A percentile compares a stretch with the other conserved stretches of the same genome.
phyloP scores from a whole-genome alignment of 2,113 vertebrate species.

The Oryzias woworae region DNA sequence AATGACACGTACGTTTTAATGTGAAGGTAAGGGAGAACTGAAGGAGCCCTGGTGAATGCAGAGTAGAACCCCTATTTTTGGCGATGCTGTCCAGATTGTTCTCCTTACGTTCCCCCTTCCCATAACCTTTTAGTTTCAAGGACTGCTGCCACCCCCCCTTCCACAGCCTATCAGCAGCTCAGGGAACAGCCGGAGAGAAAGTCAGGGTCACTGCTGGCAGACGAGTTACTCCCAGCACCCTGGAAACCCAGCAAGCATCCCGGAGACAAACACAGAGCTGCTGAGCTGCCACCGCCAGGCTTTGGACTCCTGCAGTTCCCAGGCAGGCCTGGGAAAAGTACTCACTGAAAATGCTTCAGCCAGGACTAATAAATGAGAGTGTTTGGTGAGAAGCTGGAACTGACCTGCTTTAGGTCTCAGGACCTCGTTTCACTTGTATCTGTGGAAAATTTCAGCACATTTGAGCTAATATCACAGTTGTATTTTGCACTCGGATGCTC shows the following conservation, averaged over 20 bases:
- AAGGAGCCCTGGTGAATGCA: slow-evolving; percentile 25
- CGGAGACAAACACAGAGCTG: slow-evolving; percentile 64
- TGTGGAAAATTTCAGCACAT: too few relatives aligned
- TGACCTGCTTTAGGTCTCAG: not conserved
- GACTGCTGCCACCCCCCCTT: slow-evolving; percentile 45
- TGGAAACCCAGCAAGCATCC: slow-evolving; percentile 72
- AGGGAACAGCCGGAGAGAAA: slow-evolving; percentile 55
- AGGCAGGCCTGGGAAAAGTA: slow-evolving; percentile 63
- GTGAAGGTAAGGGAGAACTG: slow-evolving; percentile 2
- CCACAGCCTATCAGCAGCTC: slow-evolving; percentile 64
- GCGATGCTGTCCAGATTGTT: slow-evolving; percentile 30
- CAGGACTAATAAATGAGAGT: slow-evolving; percentile 37
- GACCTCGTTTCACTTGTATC: too few relatives aligned
- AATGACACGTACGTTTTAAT: not conserved
- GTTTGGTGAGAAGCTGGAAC: slow-evolving; percentile 25
- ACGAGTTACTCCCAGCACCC: slow-evolving; percentile 63
- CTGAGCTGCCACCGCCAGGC: slow-evolving; percentile 47
- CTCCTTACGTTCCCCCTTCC: slow-evolving; percentile 53
- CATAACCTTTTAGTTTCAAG: slow-evolving; percentile 61
- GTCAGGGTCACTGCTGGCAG: slow-evolving; percentile 64
- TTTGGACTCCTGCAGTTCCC: slow-evolving; percentile 59
- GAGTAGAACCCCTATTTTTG: slow-evolving; percentile 30
- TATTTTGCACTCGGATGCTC: too few relatives aligned
- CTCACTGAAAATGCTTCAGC: slow-evolving; percentile 40
- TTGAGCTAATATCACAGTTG: too few relatives aligned